Percentiles rank a stretch among this genome's conserved stretches.
Evolutionary conservation across 1,140 invertebrate genomes (phyloP).

Genomic region (Conopomorpha cramerella): DNA sequence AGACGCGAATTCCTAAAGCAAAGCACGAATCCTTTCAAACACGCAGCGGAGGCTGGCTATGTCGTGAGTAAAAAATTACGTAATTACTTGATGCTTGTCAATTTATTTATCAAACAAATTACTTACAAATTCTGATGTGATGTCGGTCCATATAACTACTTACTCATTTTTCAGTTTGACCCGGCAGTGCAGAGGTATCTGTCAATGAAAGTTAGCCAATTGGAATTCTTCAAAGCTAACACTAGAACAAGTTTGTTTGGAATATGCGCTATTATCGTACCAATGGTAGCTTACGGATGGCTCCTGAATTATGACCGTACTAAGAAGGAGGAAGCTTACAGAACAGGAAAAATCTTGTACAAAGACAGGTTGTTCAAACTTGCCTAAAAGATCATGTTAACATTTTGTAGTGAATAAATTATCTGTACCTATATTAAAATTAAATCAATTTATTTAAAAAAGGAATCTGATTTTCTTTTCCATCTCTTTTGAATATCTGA

Average conservation of each 20-base stretch:
- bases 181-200: constrained; percentile 70
- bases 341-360: constrained; percentile 73
- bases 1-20: constrained; percentile 73
- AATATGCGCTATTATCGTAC: constrained; percentile 60
- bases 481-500: too few species aligned
- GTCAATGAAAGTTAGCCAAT: constrained; percentile 67
- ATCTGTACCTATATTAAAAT: constrained; percentile 1
- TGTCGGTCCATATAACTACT: too few species aligned
- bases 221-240: constrained; percentile 71
- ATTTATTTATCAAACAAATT: not conserved
- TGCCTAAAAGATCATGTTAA: constrained; percentile 6
- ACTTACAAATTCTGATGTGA: not conserved
- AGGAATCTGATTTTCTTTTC: too few species aligned
- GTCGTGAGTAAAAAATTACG: constrained; percentile 47
- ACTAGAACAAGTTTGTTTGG: constrained; percentile 60
- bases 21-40: constrained; percentile 66
- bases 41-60: constrained; percentile 45
- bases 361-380: constrained; percentile 64
- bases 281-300: constrained; percentile 62
- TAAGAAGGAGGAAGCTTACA: constrained; percentile 60
- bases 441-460: constrained; percentile 2
- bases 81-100: constrained; percentile 24
- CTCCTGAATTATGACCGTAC: constrained; percentile 59
- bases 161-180: constrained; percentile 75
- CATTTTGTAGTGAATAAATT: constrained; percentile 2